Percentiles rank a stretch among this genome's conserved stretches.
These are phyloP conservation scores for Pseudorasbora parva DNA, from an alignment of 2,113 vertebrate genomes.

Conservation along the genomic window DNA sequence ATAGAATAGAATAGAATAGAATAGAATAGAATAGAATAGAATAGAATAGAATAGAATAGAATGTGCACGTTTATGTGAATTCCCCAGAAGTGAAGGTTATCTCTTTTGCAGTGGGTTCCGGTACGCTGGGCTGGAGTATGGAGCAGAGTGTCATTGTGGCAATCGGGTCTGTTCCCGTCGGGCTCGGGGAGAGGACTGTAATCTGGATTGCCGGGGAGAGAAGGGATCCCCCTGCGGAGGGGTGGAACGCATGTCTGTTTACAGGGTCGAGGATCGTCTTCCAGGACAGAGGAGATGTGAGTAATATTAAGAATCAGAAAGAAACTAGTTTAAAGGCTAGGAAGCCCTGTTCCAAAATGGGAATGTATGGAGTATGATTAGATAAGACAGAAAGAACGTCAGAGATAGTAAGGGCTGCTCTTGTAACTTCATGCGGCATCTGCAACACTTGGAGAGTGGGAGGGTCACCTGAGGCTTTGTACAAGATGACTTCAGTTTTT, in stretches of 20 bases:
- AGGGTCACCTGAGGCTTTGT: not conserved
- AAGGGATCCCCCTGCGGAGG: slow-evolving; percentile 81
- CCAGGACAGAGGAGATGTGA: slow-evolving; percentile 72
- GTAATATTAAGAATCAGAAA: slow-evolving; percentile 58
- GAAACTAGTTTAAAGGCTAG: not conserved
- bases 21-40: not conserved
- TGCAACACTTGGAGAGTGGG: not conserved
- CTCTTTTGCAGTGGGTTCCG: slow-evolving; percentile 77
- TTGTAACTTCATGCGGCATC: not conserved
- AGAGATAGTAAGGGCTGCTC: not conserved
- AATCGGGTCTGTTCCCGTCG: slow-evolving; percentile 69
- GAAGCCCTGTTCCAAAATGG: not conserved
- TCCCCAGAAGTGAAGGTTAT: slow-evolving; percentile 62
- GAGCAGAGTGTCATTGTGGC: slow-evolving; percentile 86
- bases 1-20: not conserved
- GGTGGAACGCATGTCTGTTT: slow-evolving; percentile 80
- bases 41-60: not conserved
- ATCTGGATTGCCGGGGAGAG: slow-evolving; percentile 82
- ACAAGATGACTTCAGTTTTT: not conserved
- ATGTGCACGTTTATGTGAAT: not conserved
- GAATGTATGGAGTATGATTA: too few species aligned
- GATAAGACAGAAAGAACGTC: not conserved
- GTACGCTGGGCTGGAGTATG: slow-evolving; percentile 81
- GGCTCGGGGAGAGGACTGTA: slow-evolving; percentile 77
- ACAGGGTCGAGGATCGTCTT: slow-evolving; percentile 73